Conservation (phyloP, 2,888 invertebrate species). For the Microctonus aethiopoides region DNA sequence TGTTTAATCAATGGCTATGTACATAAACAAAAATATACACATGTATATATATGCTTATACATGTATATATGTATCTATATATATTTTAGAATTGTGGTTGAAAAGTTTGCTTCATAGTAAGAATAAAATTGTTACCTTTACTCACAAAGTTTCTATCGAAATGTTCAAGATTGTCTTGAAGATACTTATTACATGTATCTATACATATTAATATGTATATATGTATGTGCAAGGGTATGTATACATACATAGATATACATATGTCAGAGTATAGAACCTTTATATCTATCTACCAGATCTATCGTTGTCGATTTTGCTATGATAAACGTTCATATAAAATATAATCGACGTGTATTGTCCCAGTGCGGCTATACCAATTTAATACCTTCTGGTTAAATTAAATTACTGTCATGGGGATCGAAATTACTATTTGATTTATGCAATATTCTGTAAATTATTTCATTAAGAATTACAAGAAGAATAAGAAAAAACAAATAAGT, state of each 20-base stretch:
- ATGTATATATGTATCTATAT: not conserved
- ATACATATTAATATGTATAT: no score
- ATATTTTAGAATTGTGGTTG: not conserved
- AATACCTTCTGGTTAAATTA: constrained; percentile 16
- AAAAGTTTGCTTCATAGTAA: not conserved
- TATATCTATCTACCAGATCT: not conserved
- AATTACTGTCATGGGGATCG: constrained; percentile 6
- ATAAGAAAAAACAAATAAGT: not conserved
- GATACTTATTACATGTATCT: not conserved
- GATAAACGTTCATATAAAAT: constrained; percentile 22
- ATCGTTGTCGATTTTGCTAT: constrained; percentile 15
- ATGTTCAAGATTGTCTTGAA: constrained; percentile 2
- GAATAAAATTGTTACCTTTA: not conserved
- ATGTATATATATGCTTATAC: not conserved
- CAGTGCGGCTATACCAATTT: constrained; percentile 14
- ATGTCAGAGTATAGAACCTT: not conserved
- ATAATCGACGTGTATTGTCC: constrained; percentile 27
- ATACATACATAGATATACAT: not conserved
- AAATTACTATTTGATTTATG: constrained; percentile 2
- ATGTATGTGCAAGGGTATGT: no score
- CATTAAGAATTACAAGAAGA: not conserved
- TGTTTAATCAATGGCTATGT: no score
- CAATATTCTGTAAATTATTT: not conserved
- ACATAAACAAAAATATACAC: not conserved
- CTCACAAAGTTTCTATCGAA: not conserved